Evolutionary conservation across 2,113 vertebrate species (phyloP).

Genomic region (Merops nubicus): DNA sequence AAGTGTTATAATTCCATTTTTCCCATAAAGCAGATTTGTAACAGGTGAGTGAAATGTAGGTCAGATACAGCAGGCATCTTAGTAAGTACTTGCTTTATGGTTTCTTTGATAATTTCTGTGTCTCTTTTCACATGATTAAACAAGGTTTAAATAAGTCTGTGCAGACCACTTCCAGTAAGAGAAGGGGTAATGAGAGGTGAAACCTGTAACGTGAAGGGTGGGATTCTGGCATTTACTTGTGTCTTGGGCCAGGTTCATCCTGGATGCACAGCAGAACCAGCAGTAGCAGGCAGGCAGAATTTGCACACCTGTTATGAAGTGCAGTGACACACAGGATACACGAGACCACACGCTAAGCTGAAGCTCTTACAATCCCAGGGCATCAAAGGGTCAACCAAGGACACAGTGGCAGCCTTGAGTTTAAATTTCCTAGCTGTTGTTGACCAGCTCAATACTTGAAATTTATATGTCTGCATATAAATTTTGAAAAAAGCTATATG

Average conservation of each 20-base stretch:
- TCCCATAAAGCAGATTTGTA: constrained; percentile 55
- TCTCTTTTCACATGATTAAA: neutral
- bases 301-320: neutral
- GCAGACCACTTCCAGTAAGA: neutral
- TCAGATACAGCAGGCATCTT: constrained; percentile 55
- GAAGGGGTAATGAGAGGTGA: neutral
- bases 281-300: neutral
- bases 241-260: neutral
- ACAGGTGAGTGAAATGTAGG: constrained; percentile 69
- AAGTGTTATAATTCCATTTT: constrained; percentile 47
- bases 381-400: neutral
- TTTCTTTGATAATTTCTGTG: constrained; percentile 25
- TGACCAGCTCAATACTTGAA: neutral
- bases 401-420: neutral
- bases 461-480: neutral
- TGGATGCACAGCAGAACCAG: neutral
- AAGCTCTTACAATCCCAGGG: neutral
- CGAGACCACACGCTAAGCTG: neutral
- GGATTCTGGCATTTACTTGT: neutral
- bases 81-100: constrained; percentile 43
- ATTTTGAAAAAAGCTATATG: neutral
- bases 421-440: neutral
- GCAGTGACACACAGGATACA: neutral
- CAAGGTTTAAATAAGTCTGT: neutral
- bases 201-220: neutral